phyloP scores from a whole-genome alignment of 2,888 invertebrate species.

The Tipula unca region DNA sequence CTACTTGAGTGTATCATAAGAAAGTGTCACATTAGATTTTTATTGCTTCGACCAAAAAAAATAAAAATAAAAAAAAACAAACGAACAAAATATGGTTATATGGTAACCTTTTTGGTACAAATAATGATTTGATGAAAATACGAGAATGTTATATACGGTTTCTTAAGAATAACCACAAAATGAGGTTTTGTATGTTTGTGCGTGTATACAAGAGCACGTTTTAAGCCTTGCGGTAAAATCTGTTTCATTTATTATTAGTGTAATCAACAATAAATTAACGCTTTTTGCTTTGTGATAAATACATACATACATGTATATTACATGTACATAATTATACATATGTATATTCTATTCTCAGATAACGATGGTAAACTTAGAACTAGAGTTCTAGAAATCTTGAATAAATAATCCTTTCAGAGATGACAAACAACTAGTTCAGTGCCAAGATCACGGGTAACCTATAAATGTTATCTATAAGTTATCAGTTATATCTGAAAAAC shows the following conservation, averaged over 20 bases:
- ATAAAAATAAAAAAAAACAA: not conserved
- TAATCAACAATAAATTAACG: not conserved
- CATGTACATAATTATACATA: too few species aligned
- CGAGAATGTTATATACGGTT: not conserved
- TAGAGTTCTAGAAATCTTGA: too few species aligned
- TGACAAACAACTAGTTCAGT: too few species aligned
- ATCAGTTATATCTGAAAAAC: too few species aligned
- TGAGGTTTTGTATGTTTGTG: not conserved
- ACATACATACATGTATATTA: too few species aligned
- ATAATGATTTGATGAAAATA: slow-evolving; percentile 2
- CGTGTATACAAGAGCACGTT: not conserved
- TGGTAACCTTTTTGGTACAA: not conserved
- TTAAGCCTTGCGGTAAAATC: not conserved
- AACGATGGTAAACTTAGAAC: too few species aligned
- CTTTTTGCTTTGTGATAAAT: not conserved
- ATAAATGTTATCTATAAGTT: too few species aligned
- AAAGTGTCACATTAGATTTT: slow-evolving; percentile 14
- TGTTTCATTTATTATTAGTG: not conserved
- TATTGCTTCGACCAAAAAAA: not conserved
- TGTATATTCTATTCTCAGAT: too few species aligned
- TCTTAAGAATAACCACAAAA: not conserved
- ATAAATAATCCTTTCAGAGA: too few species aligned
- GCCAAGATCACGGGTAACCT: too few species aligned
- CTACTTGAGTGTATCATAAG: slow-evolving; percentile 8
- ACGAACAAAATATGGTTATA: not conserved